These are phyloP conservation scores for Himantopus leucocephalus DNA, from an alignment of 2,113 vertebrate genomes.

Conservation along the genomic window DNA sequence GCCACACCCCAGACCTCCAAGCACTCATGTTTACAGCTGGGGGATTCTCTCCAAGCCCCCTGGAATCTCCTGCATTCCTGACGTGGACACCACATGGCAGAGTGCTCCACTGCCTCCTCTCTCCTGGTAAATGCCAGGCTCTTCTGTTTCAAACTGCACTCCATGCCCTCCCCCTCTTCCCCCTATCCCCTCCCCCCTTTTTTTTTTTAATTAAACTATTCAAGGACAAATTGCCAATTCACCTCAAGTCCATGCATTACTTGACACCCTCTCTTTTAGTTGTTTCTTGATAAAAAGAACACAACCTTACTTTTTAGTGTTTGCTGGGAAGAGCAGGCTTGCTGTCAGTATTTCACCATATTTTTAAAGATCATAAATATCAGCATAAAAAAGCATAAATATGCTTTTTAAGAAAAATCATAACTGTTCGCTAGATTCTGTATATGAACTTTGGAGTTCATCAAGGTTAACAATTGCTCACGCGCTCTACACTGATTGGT, in stretches of 20 bases:
- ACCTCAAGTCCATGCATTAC: not conserved
- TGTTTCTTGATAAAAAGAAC: not conserved
- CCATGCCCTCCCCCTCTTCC: too few relatives aligned
- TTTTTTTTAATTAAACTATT: not conserved
- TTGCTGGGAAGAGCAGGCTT: not conserved
- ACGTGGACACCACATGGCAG: not conserved
- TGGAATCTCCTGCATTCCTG: not conserved
- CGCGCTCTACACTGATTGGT: not conserved
- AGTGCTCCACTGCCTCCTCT: not conserved
- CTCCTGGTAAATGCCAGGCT: not conserved
- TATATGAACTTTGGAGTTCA: not conserved
- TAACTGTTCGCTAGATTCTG: not conserved
- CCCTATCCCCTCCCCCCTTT: rapidly evolving
- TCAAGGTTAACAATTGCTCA: not conserved
- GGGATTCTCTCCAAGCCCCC: not conserved
- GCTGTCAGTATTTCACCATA: not conserved
- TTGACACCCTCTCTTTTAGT: not conserved
- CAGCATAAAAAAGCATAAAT: too few relatives aligned
- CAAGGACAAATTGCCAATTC: not conserved
- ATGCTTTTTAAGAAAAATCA: not conserved
- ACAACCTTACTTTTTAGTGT: not conserved
- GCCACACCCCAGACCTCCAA: not conserved
- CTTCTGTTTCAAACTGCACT: not conserved
- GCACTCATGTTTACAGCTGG: not conserved
- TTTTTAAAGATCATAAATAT: not conserved